Evolutionary conservation across 2,797 vertebrate genomes (phyloP), one percentile per base, ranked within the genome.

Genomic region (Chanos chanos): DNA sequence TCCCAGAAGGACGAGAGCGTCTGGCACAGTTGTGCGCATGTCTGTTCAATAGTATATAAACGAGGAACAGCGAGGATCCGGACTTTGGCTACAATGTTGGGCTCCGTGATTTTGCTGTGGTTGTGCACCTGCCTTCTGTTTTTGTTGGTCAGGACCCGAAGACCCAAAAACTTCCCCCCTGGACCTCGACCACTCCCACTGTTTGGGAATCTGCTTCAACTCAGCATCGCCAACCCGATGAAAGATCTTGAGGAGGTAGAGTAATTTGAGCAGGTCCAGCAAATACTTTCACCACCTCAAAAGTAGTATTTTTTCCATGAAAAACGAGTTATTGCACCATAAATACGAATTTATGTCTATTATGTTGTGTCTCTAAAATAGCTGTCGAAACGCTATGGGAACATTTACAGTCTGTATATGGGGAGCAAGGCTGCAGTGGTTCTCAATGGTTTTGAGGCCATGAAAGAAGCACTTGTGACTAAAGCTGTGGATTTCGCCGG

Each of bases 391-490:
- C 25, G 50, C 1, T 87, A 86, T 73, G 87, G 88, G 49, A 72
- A 83, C 1, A 67, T 89, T 55, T 89, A 82, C 80, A 83, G 82
- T 51, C 1, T 89, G 12, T 88, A 62, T 53, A 7, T 89, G 0
- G 86, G 86, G 7, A n/a, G 12, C 13, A 83, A 7, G 64, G 79
- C 82, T 36, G 73, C 51, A 10, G 75, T 88, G 0, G 6, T 90
- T 72, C 75, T 93, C 66, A 82, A 71, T 66, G 85, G 89, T 65
- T 68, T 83, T 63, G 78, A 87, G 78, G 77, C 85, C 65, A 86
- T 92, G 68, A 89, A 83, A 63, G 87, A 86, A 33, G 82, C 80
- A 13, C 43, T 86, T 8, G 63, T 87, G 8, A 73, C 27, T 13
- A 83, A 76, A 18, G 77, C 61, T 2, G 33, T 1, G 4, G 85